phyloP scores from a whole-genome alignment of 2,797 vertebrate genomes.

The Phoxinus dragarum region DNA sequence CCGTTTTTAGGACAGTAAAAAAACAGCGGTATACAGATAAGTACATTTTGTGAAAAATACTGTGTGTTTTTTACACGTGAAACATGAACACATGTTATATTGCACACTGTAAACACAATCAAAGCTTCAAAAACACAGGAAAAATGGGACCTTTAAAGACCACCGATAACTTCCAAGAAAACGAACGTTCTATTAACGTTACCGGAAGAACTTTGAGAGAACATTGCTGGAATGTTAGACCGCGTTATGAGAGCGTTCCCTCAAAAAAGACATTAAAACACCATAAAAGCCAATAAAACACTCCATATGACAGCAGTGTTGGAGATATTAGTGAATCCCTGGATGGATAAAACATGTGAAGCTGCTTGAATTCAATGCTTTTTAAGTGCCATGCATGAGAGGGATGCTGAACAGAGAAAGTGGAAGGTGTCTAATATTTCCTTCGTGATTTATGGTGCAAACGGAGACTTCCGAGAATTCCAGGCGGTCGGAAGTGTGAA shows the following conservation, averaged over 20 bases:
- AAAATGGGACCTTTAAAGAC: too few species aligned
- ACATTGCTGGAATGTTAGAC: not conserved
- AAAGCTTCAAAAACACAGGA: too few species aligned
- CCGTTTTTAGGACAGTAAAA: too few species aligned
- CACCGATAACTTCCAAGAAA: too few species aligned
- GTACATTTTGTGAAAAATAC: too few species aligned
- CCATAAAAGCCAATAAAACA: not conserved
- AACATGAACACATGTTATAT: too few species aligned
- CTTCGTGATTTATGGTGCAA: slow-evolving; percentile 1
- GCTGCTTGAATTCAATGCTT: not conserved
- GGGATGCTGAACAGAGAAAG: slow-evolving; percentile 25
- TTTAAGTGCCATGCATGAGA: not conserved
- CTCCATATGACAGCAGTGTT: not conserved
- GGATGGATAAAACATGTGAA: not conserved
- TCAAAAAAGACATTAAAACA: not conserved
- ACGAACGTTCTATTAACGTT: not conserved
- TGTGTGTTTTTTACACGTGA: too few species aligned
- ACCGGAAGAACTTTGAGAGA: not conserved
- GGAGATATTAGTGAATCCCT: not conserved
- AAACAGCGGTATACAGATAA: too few species aligned
- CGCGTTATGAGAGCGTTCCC: not conserved
- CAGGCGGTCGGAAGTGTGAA: slow-evolving; percentile 80
- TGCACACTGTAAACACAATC: too few species aligned
- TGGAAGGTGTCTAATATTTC: slow-evolving; percentile 50
- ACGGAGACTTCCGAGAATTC: not conserved